Conservation (phyloP, 2,113 vertebrate species). For the Crotalus helleri region DNA sequence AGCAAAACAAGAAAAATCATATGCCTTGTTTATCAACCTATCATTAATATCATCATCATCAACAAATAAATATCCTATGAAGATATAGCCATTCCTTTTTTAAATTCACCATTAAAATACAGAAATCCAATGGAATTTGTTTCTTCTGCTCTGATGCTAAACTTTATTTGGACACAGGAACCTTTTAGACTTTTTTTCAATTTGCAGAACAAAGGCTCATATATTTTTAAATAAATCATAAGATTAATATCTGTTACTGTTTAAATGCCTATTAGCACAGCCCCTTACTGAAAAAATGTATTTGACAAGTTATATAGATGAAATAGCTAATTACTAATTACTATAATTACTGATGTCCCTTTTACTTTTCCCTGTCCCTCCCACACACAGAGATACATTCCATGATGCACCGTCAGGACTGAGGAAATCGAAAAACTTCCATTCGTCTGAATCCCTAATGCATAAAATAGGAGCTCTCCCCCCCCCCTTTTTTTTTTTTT, state of each 20-base stretch:
- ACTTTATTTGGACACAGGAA: background rate
- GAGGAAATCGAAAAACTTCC: background rate
- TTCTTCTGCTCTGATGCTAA: background rate
- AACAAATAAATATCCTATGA: background rate
- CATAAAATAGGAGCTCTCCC: background rate
- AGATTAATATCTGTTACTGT: background rate
- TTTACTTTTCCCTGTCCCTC: background rate
- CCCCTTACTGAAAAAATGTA: background rate
- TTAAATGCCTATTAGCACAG: background rate
- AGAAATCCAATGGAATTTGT: background rate
- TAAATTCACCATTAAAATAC: background rate
- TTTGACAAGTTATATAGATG: background rate
- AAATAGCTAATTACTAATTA: background rate
- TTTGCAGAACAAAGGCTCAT: background rate
- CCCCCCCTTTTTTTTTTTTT: no score
- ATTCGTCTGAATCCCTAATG: background rate
- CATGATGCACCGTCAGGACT: background rate
- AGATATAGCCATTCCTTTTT: background rate
- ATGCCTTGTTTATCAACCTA: background rate
- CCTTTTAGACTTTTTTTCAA: background rate
- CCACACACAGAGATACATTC: background rate
- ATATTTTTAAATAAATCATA: background rate
- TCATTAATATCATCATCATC: background rate
- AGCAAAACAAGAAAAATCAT: background rate
- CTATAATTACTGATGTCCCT: background rate